phyloP scores from a whole-genome alignment of 2,113 vertebrate species.

The Alligator mississippiensis region DNA sequence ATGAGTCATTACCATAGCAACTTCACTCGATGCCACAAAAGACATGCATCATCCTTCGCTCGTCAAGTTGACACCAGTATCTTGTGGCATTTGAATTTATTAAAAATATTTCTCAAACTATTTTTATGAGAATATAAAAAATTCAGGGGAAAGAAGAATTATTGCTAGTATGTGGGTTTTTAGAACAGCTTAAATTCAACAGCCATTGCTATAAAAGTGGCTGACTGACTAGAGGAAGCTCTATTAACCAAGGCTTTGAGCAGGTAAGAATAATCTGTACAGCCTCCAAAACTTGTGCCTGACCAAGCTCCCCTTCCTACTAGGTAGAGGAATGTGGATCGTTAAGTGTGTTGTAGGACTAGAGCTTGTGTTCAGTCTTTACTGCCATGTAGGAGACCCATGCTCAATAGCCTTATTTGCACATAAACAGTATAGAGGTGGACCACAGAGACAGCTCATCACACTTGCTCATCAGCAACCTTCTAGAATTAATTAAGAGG shows the following conservation, averaged over 20 bases:
- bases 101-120: not conserved
- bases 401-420: too few species aligned
- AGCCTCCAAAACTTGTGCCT: too few species aligned
- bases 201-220: not conserved
- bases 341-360: too few species aligned
- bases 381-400: too few species aligned
- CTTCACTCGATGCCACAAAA: not conserved
- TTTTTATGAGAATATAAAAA: not conserved
- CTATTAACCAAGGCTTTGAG: not conserved
- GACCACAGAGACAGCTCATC: too few species aligned
- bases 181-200: not conserved
- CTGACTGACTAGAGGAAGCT: not conserved
- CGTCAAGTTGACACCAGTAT: not conserved
- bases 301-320: too few species aligned
- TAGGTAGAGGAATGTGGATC: too few species aligned
- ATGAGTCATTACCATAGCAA: conserved; percentile 9
- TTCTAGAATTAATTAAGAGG: too few species aligned
- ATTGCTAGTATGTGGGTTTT: not conserved
- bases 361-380: too few species aligned
- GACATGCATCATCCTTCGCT: not conserved
- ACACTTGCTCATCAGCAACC: too few species aligned
- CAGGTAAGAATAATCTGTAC: too few species aligned
- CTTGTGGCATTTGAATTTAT: not conserved
- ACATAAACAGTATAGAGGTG: too few species aligned
- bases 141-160: not conserved